These are phyloP conservation scores for Ophonus ardosiacus DNA, from an alignment of 2,888 invertebrate species.

Conservation along the genomic window DNA sequence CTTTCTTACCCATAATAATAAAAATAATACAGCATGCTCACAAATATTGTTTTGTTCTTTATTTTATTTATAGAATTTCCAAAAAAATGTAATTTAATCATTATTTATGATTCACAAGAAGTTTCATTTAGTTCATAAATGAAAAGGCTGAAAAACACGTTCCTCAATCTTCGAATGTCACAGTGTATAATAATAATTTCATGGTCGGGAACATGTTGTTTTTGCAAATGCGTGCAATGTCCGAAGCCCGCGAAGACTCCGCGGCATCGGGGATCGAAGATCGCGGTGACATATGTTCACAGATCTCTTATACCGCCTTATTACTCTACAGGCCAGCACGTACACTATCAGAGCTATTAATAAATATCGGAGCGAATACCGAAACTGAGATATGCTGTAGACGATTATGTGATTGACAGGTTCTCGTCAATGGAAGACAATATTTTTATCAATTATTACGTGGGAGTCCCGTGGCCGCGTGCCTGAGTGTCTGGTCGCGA, in stretches of 20 bases:
- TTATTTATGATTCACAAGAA: not conserved
- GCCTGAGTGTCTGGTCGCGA: too few relatives aligned
- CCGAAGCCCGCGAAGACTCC: constrained; percentile 18
- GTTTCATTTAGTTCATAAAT: constrained; percentile 6
- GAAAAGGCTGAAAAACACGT: not conserved
- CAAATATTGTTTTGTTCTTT: not conserved
- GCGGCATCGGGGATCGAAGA: constrained; percentile 1
- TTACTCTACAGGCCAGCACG: constrained; percentile 49
- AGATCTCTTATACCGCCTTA: constrained; percentile 16
- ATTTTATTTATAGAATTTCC: not conserved
- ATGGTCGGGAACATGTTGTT: constrained; percentile 28
- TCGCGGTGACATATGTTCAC: constrained; percentile 63
- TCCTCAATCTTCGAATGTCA: not conserved
- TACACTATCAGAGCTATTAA: constrained; percentile 48
- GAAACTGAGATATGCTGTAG: not conserved
- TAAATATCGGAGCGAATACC: constrained; percentile 54
- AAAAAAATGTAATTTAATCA: not conserved
- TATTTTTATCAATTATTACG: too few relatives aligned
- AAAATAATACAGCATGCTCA: not conserved
- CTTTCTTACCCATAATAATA: not conserved
- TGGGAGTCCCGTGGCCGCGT: too few relatives aligned
- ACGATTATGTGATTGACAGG: constrained; percentile 70
- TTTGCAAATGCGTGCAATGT: constrained; percentile 47
- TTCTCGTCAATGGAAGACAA: not conserved
- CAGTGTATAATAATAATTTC: constrained; percentile 34